Conservation (phyloP, 2,113 vertebrate genomes). For the Alouatta palliata region DNA sequence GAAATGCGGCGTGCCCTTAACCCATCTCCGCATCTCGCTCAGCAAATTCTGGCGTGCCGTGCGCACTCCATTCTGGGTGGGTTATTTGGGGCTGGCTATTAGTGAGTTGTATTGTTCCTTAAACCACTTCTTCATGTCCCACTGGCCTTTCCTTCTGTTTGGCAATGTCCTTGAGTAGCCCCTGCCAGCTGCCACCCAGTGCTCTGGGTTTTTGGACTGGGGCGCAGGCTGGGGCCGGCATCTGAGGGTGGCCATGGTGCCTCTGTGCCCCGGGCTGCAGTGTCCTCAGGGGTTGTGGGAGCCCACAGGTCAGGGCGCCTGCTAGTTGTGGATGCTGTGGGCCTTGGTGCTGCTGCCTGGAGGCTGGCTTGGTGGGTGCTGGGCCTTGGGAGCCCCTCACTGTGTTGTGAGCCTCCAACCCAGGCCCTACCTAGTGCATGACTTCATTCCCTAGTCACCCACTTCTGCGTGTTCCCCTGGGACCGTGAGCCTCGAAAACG, state of each 20-base stretch:
- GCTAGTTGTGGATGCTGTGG: rapidly evolving
- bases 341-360: background rate
- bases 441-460: too few relatives aligned
- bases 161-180: background rate
- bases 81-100: too few relatives aligned
- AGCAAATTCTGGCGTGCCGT: too few relatives aligned
- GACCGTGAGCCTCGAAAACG: background rate
- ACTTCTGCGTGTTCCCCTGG: background rate
- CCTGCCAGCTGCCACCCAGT: rapidly evolving
- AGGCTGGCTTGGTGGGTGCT: too few relatives aligned
- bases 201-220: too few relatives aligned
- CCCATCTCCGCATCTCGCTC: too few relatives aligned
- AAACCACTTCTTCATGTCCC: too few relatives aligned
- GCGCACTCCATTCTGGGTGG: too few relatives aligned
- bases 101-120: too few relatives aligned
- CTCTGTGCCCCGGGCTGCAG: background rate
- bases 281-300: background rate
- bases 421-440: too few relatives aligned
- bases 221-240: rapidly evolving
- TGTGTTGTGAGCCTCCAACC: background rate
- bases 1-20: too few relatives aligned
- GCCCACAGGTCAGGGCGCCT: rapidly evolving
- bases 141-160: background rate
- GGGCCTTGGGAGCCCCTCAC: too few relatives aligned
- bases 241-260: background rate